Conservation (phyloP, 2,888 invertebrate species). For the Automeris io region DNA sequence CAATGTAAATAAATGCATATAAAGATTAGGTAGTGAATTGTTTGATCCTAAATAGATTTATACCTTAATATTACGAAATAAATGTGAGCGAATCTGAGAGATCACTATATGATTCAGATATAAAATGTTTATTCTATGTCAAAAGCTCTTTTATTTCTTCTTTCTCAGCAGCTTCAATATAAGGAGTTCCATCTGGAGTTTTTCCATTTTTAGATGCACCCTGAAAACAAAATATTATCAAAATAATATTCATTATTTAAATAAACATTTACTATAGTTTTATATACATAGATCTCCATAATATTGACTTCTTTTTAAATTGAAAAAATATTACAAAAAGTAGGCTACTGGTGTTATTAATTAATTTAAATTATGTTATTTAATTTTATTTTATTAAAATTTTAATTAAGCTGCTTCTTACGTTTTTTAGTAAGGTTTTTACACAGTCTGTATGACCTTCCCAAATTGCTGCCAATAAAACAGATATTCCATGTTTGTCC, state of each 20-base stretch:
- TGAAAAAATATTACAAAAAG: no score
- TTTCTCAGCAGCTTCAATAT: conserved; percentile 93
- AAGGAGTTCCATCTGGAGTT: conserved; percentile 92
- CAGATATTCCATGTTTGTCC: conserved; percentile 97
- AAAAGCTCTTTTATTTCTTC: conserved; percentile 90
- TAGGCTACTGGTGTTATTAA: no score
- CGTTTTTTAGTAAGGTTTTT: conserved; percentile 89
- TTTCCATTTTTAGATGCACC: conserved; percentile 89
- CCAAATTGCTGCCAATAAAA: conserved; percentile 96
- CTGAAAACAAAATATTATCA: conserved; percentile 54
- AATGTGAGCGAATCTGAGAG: conserved; percentile 39
- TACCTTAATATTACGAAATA: conserved; percentile 50
- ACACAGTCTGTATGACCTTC: conserved; percentile 97
- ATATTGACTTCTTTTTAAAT: no score
- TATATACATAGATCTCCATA: no score
- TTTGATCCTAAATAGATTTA: conserved; percentile 41
- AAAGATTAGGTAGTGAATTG: conserved; percentile 55
- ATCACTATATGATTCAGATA: conserved; percentile 19
- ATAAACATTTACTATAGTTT: no score
- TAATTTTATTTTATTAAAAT: no score
- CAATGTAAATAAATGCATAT: conserved; percentile 72
- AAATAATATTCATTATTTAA: not conserved
- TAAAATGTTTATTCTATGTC: conserved; percentile 44
- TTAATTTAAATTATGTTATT: no score
- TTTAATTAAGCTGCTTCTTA: conserved; percentile 68